These are phyloP conservation scores for Girardia tigrina DNA, from an alignment of 2,888 invertebrate species.

Conservation along the genomic window DNA sequence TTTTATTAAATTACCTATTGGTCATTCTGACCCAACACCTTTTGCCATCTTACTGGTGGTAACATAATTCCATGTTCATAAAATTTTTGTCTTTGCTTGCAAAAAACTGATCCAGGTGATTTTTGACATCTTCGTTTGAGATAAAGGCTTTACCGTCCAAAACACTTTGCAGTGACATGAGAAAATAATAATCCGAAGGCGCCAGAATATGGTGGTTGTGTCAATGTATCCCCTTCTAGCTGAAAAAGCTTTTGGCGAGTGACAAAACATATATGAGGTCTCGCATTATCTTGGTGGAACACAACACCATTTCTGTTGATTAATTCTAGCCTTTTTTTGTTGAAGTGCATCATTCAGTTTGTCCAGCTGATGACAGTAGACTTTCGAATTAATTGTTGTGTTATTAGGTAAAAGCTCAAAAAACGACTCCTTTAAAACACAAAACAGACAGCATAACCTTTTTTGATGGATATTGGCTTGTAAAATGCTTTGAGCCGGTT, in stretches of 20 bases:
- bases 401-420: too few relatives aligned
- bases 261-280: too few relatives aligned
- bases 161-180: not conserved
- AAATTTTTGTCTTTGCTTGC: too few relatives aligned
- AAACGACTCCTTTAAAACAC: not conserved
- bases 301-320: not conserved
- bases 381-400: too few relatives aligned
- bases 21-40: not conserved
- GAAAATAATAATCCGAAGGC: not conserved
- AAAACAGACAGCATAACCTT: not conserved
- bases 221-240: not conserved
- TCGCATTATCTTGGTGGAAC: slow-evolving; percentile 1
- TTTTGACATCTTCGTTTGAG: not conserved
- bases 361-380: not conserved
- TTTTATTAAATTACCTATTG: too few relatives aligned
- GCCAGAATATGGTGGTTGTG: not conserved
- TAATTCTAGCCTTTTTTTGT: not conserved
- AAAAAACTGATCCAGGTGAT: not conserved
- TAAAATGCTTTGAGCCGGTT: not conserved
- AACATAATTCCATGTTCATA: too few relatives aligned
- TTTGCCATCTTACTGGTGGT: not conserved
- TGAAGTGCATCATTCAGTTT: not conserved
- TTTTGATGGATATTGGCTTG: not conserved
- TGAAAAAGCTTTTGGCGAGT: not conserved
- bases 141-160: not conserved